Evolutionary conservation across 2,113 vertebrate genomes (phyloP).

Genomic region (Eurypyga helias): DNA sequence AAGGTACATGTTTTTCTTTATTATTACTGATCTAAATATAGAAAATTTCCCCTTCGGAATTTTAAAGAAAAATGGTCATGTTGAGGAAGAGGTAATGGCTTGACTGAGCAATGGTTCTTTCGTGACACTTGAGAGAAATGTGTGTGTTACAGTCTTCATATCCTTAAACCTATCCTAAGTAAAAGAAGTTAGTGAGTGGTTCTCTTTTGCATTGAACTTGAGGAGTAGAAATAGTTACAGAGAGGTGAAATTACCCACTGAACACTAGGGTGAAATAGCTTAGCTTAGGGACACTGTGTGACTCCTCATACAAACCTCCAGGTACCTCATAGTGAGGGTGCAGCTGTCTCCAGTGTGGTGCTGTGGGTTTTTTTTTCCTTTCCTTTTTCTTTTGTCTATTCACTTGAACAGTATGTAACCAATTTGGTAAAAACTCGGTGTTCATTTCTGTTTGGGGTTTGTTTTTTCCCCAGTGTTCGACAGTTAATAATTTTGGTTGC

Average conservation of each 20-base stretch:
- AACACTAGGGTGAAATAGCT: neutral
- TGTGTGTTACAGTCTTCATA: neutral
- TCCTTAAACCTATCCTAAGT: neutral
- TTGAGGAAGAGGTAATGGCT: slow-evolving; percentile 87
- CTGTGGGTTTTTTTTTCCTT: rapidly evolving
- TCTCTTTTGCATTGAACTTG: neutral
- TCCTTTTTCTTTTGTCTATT: rapidly evolving
- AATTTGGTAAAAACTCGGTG: slow-evolving; percentile 20
- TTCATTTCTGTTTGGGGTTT: neutral
- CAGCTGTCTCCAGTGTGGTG: neutral
- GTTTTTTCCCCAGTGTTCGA: neutral
- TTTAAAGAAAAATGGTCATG: slow-evolving; percentile 82
- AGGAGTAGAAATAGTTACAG: neutral
- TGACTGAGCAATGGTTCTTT: slow-evolving; percentile 95
- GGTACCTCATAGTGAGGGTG: neutral
- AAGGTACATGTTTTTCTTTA: slow-evolving; percentile 99
- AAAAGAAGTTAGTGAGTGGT: neutral
- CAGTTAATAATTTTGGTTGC: neutral
- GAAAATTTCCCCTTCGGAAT: slow-evolving; percentile 94
- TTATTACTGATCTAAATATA: slow-evolving; percentile 98
- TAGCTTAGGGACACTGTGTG: neutral
- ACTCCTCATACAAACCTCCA: neutral
- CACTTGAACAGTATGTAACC: neutral
- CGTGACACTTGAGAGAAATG: slow-evolving; percentile 40
- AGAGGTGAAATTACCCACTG: neutral